Base-by-base conservation (phyloP, 2,888 invertebrate species). In the Nomada lathburiana region DNA sequence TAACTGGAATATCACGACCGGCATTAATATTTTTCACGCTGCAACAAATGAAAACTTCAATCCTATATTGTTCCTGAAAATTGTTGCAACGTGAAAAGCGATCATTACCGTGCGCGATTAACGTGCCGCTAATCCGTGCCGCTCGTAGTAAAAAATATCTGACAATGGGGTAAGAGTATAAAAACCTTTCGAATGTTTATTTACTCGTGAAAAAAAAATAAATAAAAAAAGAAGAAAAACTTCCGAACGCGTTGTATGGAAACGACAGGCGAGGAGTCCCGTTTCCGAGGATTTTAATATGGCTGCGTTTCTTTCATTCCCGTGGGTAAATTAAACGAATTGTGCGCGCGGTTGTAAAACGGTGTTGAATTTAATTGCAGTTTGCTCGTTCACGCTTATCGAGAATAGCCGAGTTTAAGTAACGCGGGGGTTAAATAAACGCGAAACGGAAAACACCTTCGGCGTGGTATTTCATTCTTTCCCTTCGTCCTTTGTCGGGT, bases 311-410 rank as follows among this genome's bases (percentile, higher is more conserved):
- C 71, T 69, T 59, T 68, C 16, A 59, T 44, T 52, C 42, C 29
- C 10, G 60, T 26, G 20, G 10, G 23, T 18, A 44, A 62, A 75
- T 69, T 79, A 63, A 69, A 68, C 50, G 68, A 52, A 26, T 64
- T 53, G 67, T 44, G 36, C 29, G 18, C 53, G 18, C 18, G 18
- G 10, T 29, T 3, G 11, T n/a, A 18, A 18, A 69, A 52, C 18
- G 42, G 42, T 5, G 11, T 13, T 26, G 47, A 65, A 77, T 67
- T 77, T 77, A 80, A 77, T 80, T 62, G 65, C 71, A 44, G 44
- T 5, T 50, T 29, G 29, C 53, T 55, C 64, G 50, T 64, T 62
- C 53, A 53, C 53, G 42, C 23, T 18, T 60, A 77, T 67, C n/a
- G 64, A n/a, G 59, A 36, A 26, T 20, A 55, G 23, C 16, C 16